These are phyloP conservation scores for Lytechinus variegatus DNA, from an alignment of 35 echinoderm and acorn worm genomes.

Conservation along the genomic window DNA sequence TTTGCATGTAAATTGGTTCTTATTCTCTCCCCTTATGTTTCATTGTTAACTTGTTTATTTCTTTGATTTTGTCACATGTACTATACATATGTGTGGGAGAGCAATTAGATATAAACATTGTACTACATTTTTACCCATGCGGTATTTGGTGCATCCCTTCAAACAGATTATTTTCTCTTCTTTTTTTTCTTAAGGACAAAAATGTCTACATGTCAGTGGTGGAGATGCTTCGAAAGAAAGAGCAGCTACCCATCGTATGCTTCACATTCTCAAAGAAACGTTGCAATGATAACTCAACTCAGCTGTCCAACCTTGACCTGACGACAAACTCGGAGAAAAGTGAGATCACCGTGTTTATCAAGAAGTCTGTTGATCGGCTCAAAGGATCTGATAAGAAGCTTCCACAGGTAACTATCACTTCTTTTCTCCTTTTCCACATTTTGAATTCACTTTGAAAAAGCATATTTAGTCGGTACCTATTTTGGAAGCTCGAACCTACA, in stretches of 20 bases:
- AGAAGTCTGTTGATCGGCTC: slow-evolving; percentile 78
- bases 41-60: no score
- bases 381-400: slow-evolving; percentile 84
- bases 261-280: slow-evolving; percentile 99
- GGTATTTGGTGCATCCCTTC: no score
- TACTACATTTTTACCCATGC: no score
- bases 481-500: no score
- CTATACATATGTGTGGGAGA: no score
- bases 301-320: slow-evolving; percentile 79
- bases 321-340: slow-evolving; percentile 91
- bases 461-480: no score
- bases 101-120: no score
- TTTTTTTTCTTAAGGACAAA: slow-evolving; percentile 63
- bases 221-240: slow-evolving; percentile 90
- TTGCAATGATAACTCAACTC: slow-evolving; percentile 83
- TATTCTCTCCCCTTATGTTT: no score
- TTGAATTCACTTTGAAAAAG: no score
- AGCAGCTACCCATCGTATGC: slow-evolving; percentile 86
- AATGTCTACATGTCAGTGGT: slow-evolving; percentile 87
- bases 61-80: no score
- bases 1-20: no score
- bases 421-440: background rate
- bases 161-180: no score
- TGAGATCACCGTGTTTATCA: slow-evolving; percentile 87
- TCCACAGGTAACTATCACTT: slow-evolving; percentile 71